phyloP scores from a whole-genome alignment of 2,113 vertebrate genomes.

The Neogobius melanostomus region DNA sequence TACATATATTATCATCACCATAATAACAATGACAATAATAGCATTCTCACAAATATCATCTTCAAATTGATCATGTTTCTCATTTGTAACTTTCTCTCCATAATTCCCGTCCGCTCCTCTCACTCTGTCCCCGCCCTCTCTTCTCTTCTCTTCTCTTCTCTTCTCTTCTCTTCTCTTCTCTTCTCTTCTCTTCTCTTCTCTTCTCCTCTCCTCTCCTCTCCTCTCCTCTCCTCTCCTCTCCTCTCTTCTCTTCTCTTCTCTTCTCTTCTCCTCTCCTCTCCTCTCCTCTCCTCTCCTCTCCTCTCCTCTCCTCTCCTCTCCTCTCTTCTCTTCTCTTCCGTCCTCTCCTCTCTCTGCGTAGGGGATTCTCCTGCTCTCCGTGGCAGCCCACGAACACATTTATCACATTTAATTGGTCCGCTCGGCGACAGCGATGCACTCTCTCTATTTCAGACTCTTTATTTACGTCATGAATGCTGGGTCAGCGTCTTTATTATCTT shows the following conservation, averaged over 20 bases:
- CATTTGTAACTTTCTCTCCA: not conserved
- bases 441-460: constrained; percentile 29
- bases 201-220: not conserved
- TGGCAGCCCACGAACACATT: constrained; percentile 51
- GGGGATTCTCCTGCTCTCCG: constrained; percentile 14
- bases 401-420: constrained; percentile 67
- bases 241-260: not conserved
- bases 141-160: not conserved
- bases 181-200: not conserved
- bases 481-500: constrained; percentile 4
- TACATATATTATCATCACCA: too few relatives aligned
- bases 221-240: not conserved
- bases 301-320: not conserved
- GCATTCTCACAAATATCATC: too few relatives aligned
- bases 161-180: not conserved
- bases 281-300: not conserved
- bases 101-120: not conserved
- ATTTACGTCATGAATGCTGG: constrained; percentile 31
- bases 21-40: too few relatives aligned
- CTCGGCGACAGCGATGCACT: constrained; percentile 25
- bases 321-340: not conserved
- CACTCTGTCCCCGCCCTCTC: not conserved
- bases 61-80: too few relatives aligned
- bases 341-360: not conserved
- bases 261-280: not conserved